Evolutionary conservation across 1,140 invertebrate genomes (phyloP).

Genomic region (Maconellicoccus hirsutus): DNA sequence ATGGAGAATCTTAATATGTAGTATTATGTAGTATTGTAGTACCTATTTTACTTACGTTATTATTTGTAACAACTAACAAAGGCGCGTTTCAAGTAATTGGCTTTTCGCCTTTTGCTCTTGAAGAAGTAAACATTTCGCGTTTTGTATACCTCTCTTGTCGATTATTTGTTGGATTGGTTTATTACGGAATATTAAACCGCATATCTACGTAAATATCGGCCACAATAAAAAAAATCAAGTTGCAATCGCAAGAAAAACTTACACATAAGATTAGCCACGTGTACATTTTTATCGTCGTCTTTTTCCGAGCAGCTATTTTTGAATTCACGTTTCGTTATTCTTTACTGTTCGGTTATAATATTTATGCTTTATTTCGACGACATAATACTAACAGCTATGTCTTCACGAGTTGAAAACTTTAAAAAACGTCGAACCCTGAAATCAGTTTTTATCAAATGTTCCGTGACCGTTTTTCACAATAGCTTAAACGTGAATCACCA

Average conservation of each 20-base stretch:
- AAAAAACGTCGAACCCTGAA: conserved; percentile 11
- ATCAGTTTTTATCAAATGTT: conserved; percentile 22
- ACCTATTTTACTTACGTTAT: too few species aligned
- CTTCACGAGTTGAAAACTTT: background rate
- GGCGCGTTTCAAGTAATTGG: background rate
- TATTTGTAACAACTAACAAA: background rate
- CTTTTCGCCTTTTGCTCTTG: background rate
- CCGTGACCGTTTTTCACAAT: conserved; percentile 20
- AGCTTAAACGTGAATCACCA: conserved; percentile 14
- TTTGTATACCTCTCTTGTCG: too few species aligned
- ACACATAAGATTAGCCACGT: conserved; percentile 18
- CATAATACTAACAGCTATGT: conserved; percentile 14
- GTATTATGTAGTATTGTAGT: too few species aligned
- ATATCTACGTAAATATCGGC: background rate
- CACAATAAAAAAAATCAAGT: background rate
- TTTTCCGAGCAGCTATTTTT: background rate
- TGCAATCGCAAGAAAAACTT: background rate
- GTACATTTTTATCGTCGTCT: conserved; percentile 16
- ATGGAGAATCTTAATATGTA: too few species aligned
- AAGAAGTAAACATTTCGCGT: background rate
- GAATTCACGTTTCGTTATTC: conserved; percentile 4
- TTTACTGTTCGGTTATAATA: conserved; percentile 12
- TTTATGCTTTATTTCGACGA: conserved; percentile 17
- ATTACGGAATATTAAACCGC: too few species aligned
- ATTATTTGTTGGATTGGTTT: too few species aligned